Evolutionary conservation across 2,888 invertebrate species (phyloP), one percentile per base, ranked within the genome.

Genomic region (Diaperis boleti): DNA sequence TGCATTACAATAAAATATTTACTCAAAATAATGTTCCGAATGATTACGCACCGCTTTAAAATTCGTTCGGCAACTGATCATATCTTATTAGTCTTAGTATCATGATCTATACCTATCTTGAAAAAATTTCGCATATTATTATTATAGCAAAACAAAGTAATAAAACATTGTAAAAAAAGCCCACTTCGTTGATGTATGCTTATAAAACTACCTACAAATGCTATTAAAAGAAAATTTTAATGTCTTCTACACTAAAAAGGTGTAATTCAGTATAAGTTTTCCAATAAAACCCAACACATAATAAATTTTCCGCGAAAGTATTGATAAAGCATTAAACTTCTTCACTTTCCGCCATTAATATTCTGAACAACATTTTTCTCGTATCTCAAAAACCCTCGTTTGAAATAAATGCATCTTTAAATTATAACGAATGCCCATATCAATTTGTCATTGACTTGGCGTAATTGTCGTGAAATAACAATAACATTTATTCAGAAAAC

Each of bases 381-480:
- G 10, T 33, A 10, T n/a, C 33, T 33, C n/a, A 33, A 33, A 33
- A 11, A 2, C 33, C 11, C n/a, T 33, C 33, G 11, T 33, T 44
- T 11, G 22, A 44, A 44, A 33, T 33, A 35, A 49, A 17, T 20
- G n/a, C 47, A 10, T 7, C 22, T 11, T 15, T 20, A 18, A 49
- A 49, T 49, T 49, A 33, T 49, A 33, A 52, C 50, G 31, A 55
- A 55, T 20, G 57, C 62, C 55, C 52, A 50, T 41, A 18, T 7
- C 41, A 42, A 55, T 55, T 55, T 42, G 31, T 55, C 55, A 55
- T 13, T 39, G 52, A 2, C 14, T 20, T 22, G 11, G 22, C 14
- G 41, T 42, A 55, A 55, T 55, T 55, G 42, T 55, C 55, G 42
- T 55, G 41, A 55, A 55, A 55, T 55, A 55, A 55, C 31, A 42